Percentiles rank a stretch among this genome's conserved stretches.
These are phyloP conservation scores for Tyrannus savana DNA, from an alignment of 2,113 vertebrate species.

Conservation along the genomic window DNA sequence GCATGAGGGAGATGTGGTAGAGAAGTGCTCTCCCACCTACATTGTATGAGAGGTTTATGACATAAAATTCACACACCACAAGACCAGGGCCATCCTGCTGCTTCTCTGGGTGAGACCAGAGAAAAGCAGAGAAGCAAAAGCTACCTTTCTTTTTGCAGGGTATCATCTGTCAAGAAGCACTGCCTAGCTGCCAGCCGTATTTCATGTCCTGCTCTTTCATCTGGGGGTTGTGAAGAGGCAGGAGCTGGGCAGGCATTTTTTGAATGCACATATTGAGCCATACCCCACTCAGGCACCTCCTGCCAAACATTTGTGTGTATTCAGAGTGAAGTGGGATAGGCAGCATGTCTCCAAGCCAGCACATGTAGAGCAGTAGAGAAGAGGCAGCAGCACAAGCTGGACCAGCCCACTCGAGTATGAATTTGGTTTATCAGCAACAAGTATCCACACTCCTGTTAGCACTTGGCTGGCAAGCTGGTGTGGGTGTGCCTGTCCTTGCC, in stretches of 20 bases:
- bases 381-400: not conserved
- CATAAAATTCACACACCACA: not conserved
- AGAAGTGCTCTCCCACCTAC: not conserved
- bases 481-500: not conserved
- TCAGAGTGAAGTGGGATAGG: not conserved
- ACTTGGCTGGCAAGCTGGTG: rapidly evolving
- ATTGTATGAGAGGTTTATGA: rapidly evolving
- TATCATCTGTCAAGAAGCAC: not conserved
- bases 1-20: rapidly evolving
- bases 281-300: not conserved
- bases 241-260: not conserved
- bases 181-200: not conserved
- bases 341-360: not conserved
- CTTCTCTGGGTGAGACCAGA: not conserved
- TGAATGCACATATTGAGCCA: rapidly evolving
- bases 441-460: not conserved
- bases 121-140: not conserved
- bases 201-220: not conserved
- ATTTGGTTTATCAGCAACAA: not conserved
- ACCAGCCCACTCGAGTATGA: not conserved
- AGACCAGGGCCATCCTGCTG: not conserved
- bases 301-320: not conserved
- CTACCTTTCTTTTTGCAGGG: not conserved
- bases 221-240: not conserved
- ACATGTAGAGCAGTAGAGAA: not conserved